These are phyloP conservation scores for Lasioglossum vierecki DNA, from an alignment of 2,888 invertebrate genomes.

Conservation along the genomic window DNA sequence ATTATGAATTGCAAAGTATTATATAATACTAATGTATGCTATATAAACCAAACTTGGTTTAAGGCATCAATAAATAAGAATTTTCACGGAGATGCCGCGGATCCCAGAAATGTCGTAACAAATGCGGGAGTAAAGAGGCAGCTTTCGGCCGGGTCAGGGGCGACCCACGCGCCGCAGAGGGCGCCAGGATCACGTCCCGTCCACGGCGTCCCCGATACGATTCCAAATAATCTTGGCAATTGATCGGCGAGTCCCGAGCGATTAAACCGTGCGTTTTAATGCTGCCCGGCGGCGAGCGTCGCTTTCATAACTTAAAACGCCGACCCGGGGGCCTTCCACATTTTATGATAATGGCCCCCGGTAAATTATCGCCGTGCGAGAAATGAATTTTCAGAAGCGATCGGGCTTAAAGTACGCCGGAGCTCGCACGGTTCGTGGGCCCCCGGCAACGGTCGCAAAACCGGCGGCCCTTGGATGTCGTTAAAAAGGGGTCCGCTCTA, in stretches of 20 bases:
- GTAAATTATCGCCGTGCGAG: conserved; percentile 69
- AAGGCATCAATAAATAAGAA: no score
- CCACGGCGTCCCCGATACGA: conserved; percentile 66
- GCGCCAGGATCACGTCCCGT: background rate
- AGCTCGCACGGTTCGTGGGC: conserved; percentile 1
- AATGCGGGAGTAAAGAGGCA: no score
- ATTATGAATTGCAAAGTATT: no score
- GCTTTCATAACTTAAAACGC: conserved; percentile 70
- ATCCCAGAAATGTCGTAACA: background rate
- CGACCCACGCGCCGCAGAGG: conserved; percentile 27
- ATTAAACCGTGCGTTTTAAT: conserved; percentile 72
- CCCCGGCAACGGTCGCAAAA: background rate
- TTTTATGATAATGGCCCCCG: conserved; percentile 68
- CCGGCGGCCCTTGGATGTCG: conserved; percentile 23
- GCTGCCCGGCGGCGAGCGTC: conserved; percentile 51
- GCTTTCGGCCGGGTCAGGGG: background rate
- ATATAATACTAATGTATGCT: no score
- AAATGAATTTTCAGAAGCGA: conserved; percentile 67
- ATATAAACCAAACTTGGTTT: no score
- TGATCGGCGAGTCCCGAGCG: conserved; percentile 63
- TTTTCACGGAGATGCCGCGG: background rate
- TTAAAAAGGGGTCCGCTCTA: conserved; percentile 51
- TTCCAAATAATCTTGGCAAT: conserved; percentile 73
- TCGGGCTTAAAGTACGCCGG: conserved; percentile 52
- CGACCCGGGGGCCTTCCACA: conserved; percentile 58